Evolutionary conservation across 2,113 vertebrate genomes (phyloP), one percentile per base, ranked within the genome.

Genomic region (Lipotes vexillifer): DNA sequence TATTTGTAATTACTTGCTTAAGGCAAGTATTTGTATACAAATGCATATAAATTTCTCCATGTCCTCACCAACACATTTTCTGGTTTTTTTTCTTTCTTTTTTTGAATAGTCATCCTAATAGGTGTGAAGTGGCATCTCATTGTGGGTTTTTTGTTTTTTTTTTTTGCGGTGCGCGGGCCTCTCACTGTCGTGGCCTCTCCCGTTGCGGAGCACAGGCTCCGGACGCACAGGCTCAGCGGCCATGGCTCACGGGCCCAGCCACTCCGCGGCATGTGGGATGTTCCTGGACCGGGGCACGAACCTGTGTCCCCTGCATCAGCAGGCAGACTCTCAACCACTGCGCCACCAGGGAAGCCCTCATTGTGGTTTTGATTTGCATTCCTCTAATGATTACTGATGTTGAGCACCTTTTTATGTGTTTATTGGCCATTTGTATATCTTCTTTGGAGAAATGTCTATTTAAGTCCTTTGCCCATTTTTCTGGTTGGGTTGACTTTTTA

Each of bases 381-480:
- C 78, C 13, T n/a, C n/a, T 92, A 69, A 38, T 57, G 29, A 75
- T 77, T 57, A 88, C 8, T 88, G n/a, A n/a, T n/a, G n/a, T n/a
- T n/a, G n/a, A n/a, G n/a, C n/a, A n/a, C n/a, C n/a, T n/a, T n/a
- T n/a, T n/a, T n/a, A n/a, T n/a, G n/a, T n/a, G n/a, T n/a, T n/a
- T n/a, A n/a, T n/a, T n/a, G n/a, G n/a, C n/a, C n/a, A n/a, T n/a
- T n/a, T n/a, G n/a, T n/a, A n/a, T n/a, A n/a, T n/a, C n/a, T n/a
- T n/a, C n/a, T n/a, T 93, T 71, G 8, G 15, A 88, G 44, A 83
- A 94, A 31, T 25, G 18, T 68, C 17, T 57, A 27, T 77, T 72
- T 57, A 75, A 75, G 44, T 25, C 36, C 17, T 87, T 77, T 93
- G 86, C 4, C 36, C 20, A 57, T 77, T 93, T 93, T 87, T 44